Percentiles rank a stretch among this genome's conserved stretches.
These are phyloP conservation scores for Trypoxylon attenuatum DNA, from an alignment of 2,888 invertebrate genomes.

Conservation along the genomic window DNA sequence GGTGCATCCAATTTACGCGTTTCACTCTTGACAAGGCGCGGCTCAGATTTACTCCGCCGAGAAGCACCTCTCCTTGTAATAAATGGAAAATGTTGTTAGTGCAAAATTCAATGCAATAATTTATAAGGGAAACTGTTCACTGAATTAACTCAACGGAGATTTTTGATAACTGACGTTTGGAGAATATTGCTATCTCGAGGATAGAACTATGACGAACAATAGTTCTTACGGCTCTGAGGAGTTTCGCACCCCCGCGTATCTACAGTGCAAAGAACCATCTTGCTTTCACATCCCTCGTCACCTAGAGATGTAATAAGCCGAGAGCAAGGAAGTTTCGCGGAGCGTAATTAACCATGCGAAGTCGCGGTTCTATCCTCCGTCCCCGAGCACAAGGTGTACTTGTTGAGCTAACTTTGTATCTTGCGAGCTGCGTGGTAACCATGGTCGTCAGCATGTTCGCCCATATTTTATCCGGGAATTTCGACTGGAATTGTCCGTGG, in stretches of 20 bases:
- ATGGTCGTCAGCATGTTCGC: not conserved
- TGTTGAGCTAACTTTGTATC: constrained; percentile 14
- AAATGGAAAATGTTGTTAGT: too few relatives aligned
- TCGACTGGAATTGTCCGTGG: too few relatives aligned
- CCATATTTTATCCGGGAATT: constrained; percentile 14
- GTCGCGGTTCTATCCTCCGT: constrained; percentile 31
- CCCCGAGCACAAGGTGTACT: constrained; percentile 5
- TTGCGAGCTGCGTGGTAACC: not conserved
- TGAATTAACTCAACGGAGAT: too few relatives aligned
- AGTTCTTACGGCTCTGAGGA: not conserved
- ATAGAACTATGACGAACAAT: not conserved
- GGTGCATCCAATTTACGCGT: too few relatives aligned
- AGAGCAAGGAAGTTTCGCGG: constrained; percentile 28
- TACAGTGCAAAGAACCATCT: not conserved
- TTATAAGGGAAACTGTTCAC: too few relatives aligned
- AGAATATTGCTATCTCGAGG: not conserved
- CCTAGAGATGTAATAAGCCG: not conserved
- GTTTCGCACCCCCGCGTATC: not conserved
- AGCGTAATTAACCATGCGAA: constrained; percentile 53
- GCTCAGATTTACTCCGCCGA: too few relatives aligned
- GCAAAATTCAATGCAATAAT: too few relatives aligned
- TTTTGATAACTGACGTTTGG: too few relatives aligned
- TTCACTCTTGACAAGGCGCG: too few relatives aligned
- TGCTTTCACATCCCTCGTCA: not conserved
- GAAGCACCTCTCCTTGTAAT: too few relatives aligned